phyloP scores from a whole-genome alignment of 1,140 invertebrate genomes.

The Drosophila mojavensis region DNA sequence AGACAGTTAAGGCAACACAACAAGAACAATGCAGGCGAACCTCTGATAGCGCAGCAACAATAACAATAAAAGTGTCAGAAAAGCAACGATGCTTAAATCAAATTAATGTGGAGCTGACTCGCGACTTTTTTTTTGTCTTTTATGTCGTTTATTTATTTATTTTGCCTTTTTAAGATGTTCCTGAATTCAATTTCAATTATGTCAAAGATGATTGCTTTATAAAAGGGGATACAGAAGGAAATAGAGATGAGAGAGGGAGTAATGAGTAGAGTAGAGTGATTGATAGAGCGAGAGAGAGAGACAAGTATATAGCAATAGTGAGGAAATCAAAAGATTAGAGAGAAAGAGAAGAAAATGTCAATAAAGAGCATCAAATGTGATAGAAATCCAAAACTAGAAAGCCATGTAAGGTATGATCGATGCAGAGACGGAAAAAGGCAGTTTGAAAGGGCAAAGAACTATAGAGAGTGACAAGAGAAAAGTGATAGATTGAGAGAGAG shows the following conservation, averaged over 20 bases:
- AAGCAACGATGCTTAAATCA: constrained; percentile 54
- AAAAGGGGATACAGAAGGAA: neutral
- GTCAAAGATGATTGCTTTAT: neutral
- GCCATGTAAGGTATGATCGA: too few relatives aligned
- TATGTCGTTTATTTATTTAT: constrained; percentile 2
- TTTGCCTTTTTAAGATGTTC: constrained; percentile 27
- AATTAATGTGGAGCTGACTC: constrained; percentile 52
- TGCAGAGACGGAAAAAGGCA: too few relatives aligned
- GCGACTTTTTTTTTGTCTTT: constrained; percentile 1
- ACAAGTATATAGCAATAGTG: too few relatives aligned
- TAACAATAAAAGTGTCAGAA: constrained; percentile 59
- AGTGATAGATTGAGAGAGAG: too few relatives aligned
- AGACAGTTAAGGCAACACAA: constrained; percentile 50
- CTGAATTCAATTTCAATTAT: constrained; percentile 10
- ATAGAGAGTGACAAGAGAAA: too few relatives aligned
- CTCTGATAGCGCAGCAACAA: constrained; percentile 61
- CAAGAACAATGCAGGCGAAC: constrained; percentile 34
- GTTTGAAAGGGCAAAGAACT: too few relatives aligned
- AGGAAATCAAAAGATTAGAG: too few relatives aligned
- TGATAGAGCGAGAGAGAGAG: too few relatives aligned
- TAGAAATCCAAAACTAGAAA: too few relatives aligned
- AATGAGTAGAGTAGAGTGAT: too few relatives aligned
- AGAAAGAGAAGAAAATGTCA: too few relatives aligned
- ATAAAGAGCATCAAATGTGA: too few relatives aligned
- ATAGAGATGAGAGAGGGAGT: neutral